Base-by-base conservation (phyloP, 1,140 invertebrate genomes). In the Ruditapes philippinarum region DNA sequence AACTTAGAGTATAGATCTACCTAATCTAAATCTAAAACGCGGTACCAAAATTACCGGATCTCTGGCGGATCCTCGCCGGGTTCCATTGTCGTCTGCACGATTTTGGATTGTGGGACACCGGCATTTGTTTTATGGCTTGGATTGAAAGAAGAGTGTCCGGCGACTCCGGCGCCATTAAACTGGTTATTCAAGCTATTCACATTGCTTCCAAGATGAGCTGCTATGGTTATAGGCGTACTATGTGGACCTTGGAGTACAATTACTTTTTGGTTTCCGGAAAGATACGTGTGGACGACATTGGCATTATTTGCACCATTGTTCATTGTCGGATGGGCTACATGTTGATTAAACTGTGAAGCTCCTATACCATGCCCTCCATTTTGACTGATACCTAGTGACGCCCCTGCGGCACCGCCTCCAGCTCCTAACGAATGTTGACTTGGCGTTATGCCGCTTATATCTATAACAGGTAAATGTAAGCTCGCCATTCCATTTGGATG, bases 11-110 rank as follows among this genome's bases (percentile, higher is more conserved):
- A n/a, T n/a, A n/a, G n/a, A n/a, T n/a, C n/a, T n/a, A n/a, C n/a
- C n/a, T n/a, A n/a, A n/a, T n/a, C n/a, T n/a, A n/a, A n/a, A n/a
- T n/a, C n/a, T n/a, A n/a, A n/a, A n/a, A n/a, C n/a, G n/a, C n/a
- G n/a, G n/a, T n/a, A n/a, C n/a, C n/a, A n/a, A 5, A 70, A 22
- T 78, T 78, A 78, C 14, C 9, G 40, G 33, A 33, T 22, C 45
- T 78, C 74, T 57, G 74, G 49, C 19, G 74, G 74, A 22, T 78
- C 74, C 31, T 78, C 74, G 2, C 74, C 74, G 0, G 74, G 74
- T 78, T 78, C 74, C 45, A 78, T 36, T 17, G 74, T 78, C 1
- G 74, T 78, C 22, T 36, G 28, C 0, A 54, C 49, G 12, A 28
- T 1, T 22, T 31, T 2, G 0, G 17, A 22, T 19, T 17, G 65